These are phyloP conservation scores for Pangasianodon gigas DNA, from an alignment of 2,113 vertebrate species.

Conservation along the genomic window DNA sequence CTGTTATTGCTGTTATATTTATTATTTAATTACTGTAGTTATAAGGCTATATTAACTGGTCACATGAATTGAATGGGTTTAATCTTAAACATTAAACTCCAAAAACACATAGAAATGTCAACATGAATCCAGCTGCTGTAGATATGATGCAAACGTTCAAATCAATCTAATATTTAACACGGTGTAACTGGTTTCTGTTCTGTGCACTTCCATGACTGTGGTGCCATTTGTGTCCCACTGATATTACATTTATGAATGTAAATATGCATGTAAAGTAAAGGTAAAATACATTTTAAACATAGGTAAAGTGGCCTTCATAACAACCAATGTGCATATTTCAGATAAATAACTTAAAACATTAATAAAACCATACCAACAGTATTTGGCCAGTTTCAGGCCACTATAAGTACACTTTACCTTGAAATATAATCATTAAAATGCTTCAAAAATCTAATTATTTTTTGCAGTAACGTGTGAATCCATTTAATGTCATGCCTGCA, in stretches of 20 bases:
- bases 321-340: not conserved
- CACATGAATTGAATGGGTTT: not conserved
- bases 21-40: not conserved
- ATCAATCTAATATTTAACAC: not conserved
- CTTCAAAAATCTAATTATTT: not conserved
- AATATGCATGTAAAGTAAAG: not conserved
- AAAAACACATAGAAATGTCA: not conserved
- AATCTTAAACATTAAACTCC: not conserved
- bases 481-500: not conserved
- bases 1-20: not conserved
- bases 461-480: not conserved
- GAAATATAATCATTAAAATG: not conserved
- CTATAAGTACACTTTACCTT: not conserved
- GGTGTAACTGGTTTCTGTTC: not conserved
- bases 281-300: not conserved
- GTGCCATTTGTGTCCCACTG: not conserved
- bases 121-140: not conserved
- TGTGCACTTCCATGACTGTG: not conserved
- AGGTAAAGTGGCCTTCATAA: no score
- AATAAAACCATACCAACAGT: not conserved
- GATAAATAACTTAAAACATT: not conserved
- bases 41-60: not conserved
- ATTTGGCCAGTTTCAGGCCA: not conserved
- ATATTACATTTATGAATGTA: not conserved
- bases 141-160: not conserved